phyloP scores from a whole-genome alignment of 2,888 invertebrate genomes.

The Melanostoma mellinum region DNA sequence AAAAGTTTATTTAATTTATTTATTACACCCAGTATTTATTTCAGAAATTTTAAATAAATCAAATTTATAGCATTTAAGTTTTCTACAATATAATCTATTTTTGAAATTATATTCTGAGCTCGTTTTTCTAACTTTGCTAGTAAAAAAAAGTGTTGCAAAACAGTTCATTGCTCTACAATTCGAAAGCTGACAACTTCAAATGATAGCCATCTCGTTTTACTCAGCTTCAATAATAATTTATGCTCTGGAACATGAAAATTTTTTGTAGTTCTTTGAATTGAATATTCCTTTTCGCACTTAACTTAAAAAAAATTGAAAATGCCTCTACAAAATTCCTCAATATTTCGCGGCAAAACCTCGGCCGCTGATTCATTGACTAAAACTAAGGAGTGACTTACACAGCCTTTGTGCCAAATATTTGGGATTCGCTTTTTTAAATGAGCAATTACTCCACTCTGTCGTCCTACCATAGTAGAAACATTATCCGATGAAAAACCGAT shows the following conservation, averaged over 20 bases:
- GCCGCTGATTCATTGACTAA: slow-evolving; percentile 9
- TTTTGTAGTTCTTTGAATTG: slow-evolving; percentile 19
- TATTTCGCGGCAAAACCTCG: slow-evolving; percentile 10
- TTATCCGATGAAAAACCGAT: slow-evolving; percentile 55
- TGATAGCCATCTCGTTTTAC: slow-evolving; percentile 5
- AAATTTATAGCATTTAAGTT: neutral
- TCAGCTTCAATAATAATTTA: neutral
- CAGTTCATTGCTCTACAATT: slow-evolving; percentile 11
- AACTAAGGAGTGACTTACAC: slow-evolving; percentile 22
- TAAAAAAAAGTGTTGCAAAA: slow-evolving; percentile 21
- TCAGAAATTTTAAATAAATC: neutral
- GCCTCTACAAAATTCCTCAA: slow-evolving; percentile 15
- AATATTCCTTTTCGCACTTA: slow-evolving; percentile 3
- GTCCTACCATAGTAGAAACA: slow-evolving; percentile 45
- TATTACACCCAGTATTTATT: neutral
- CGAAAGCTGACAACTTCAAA: slow-evolving; percentile 15
- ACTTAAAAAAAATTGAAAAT: slow-evolving; percentile 17
- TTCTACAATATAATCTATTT: neutral
- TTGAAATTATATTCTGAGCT: neutral
- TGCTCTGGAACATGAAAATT: slow-evolving; percentile 20
- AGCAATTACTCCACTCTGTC: slow-evolving; percentile 25
- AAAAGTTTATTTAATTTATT: neutral
- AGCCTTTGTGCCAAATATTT: slow-evolving; percentile 43
- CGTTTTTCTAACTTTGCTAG: slow-evolving; percentile 13
- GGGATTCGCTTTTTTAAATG: slow-evolving; percentile 28